phyloP scores from a whole-genome alignment of 64 coral and sea anemone species.

The Dendrophyllia cribrosa region DNA sequence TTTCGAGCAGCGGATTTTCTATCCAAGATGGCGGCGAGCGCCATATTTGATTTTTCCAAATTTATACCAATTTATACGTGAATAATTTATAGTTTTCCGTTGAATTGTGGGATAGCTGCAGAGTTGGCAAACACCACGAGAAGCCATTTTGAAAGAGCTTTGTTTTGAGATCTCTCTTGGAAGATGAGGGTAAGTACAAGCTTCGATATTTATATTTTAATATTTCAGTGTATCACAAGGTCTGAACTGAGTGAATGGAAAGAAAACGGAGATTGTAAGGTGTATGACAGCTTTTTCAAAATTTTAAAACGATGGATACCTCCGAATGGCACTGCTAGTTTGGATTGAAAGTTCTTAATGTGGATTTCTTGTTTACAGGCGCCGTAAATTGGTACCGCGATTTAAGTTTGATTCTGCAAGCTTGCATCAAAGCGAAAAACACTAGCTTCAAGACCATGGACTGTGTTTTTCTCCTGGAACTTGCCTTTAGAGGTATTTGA shows the following conservation, averaged over 20 bases:
- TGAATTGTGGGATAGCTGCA: slow-evolving; percentile 12
- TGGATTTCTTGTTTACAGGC: slow-evolving; percentile 37
- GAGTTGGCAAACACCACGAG: not conserved
- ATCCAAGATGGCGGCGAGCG: slow-evolving; percentile 30
- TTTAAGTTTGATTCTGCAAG: slow-evolving; percentile 35
- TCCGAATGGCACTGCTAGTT: slow-evolving; percentile 31
- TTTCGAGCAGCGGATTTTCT: slow-evolving; percentile 59
- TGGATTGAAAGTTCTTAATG: slow-evolving; percentile 23
- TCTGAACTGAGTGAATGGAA: slow-evolving; percentile 22
- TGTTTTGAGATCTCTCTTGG: slow-evolving; percentile 15
- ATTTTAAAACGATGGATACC: slow-evolving; percentile 52
- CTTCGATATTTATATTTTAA: slow-evolving; percentile 33
- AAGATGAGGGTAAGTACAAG: slow-evolving; percentile 49
- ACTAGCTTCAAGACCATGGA: slow-evolving; percentile 42
- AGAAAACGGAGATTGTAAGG: slow-evolving; percentile 20
- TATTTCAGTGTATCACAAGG: slow-evolving; percentile 30
- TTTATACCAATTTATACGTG: slow-evolving; percentile 10
- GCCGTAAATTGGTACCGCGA: slow-evolving; percentile 41
- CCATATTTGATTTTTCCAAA: slow-evolving; percentile 20
- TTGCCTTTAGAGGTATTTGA: slow-evolving; percentile 53
- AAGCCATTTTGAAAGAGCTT: slow-evolving; percentile 19
- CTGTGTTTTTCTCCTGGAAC: slow-evolving; percentile 43
- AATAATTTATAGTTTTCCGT: slow-evolving; percentile 15
- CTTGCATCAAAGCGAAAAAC: slow-evolving; percentile 41
- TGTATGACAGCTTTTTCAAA: slow-evolving; percentile 45